Evolutionary conservation across 2,113 vertebrate genomes (phyloP), one percentile per base, ranked within the genome.

Genomic region (Micronycteris hirsuta): DNA sequence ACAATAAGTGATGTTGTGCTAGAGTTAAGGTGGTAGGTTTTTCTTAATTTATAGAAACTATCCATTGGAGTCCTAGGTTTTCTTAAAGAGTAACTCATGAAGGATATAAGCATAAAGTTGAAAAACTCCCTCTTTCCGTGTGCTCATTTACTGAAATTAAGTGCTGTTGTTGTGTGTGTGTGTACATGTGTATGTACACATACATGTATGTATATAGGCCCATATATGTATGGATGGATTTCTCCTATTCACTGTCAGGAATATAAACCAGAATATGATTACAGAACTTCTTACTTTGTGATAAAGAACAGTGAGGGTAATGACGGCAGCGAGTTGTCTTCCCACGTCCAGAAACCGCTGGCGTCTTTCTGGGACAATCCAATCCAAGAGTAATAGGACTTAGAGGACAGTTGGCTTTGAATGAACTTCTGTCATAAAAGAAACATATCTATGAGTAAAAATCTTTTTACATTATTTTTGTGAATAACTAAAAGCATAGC

Each of bases 351-450:
- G 5, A 1, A 0, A n/a, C 2, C 31, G 1, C 12, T 24, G 24
- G 0, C 17, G 49, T 67, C 56, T 81, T 86, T 5, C 68, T 56
- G 28, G 16, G 56, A 86, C 56, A 96, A 68, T 26, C 96, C 96
- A 81, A 81, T 52, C 96, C 96, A 96, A 13, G 7, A 49, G 54
- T 49, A 89, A 67, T 67, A 20, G 19, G 54, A 26, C 2, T 56
- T 19, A 58, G 56, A 95, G 33, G 22, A 43, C 8, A 86, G 22
- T 15, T 45, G 41, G 6, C 41, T 52, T 74, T 52, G 86, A 68
- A 95, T 67, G 31, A 95, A 95, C 8, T 67, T 73, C 93, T 96
- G n/a, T 67, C 56, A 68, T 36, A 89, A 43, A 43, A n/a, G 24
- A 7, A 36, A 43, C 17, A 95, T 26, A 58, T 20, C 2, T 61